Conservation (phyloP, 1,140 invertebrate genomes). For the Heliconius melpomene region DNA sequence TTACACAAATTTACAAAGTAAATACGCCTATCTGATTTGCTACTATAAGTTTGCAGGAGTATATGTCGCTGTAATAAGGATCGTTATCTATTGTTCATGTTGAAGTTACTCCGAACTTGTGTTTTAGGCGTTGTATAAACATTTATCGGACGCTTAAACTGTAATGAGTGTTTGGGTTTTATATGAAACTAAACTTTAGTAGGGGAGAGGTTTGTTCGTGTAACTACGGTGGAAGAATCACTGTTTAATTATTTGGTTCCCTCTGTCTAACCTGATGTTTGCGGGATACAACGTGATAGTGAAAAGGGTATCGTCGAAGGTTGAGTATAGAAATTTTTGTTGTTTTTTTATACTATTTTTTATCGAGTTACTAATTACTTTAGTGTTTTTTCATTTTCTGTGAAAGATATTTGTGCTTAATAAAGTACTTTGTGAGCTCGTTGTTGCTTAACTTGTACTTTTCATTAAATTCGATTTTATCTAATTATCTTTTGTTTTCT, state of each 20-base stretch:
- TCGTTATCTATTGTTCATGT: conserved; percentile 38
- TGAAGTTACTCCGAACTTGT: conserved; percentile 32
- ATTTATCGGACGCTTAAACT: conserved; percentile 8
- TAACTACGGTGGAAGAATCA: not conserved
- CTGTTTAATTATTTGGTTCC: not conserved
- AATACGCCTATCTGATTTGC: conserved; percentile 7
- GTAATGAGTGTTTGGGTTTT: conserved; percentile 12
- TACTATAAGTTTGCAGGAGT: not conserved
- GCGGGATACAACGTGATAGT: no score
- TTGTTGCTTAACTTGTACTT: no score
- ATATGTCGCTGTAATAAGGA: conserved; percentile 34
- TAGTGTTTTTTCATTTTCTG: no score
- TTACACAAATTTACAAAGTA: not conserved
- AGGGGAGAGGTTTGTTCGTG: not conserved
- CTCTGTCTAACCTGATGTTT: no score
- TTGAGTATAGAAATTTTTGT: no score
- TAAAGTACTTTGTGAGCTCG: no score
- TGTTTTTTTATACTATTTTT: no score
- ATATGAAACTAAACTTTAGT: conserved; percentile 2
- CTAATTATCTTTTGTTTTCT: no score
- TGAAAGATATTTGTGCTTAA: no score
- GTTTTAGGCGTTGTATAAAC: conserved; percentile 20
- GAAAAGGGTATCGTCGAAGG: not conserved
- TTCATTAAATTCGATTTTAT: no score
- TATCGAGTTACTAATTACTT: no score